Conservation (phyloP, 2,888 invertebrate genomes). For the Bibio marci region DNA sequence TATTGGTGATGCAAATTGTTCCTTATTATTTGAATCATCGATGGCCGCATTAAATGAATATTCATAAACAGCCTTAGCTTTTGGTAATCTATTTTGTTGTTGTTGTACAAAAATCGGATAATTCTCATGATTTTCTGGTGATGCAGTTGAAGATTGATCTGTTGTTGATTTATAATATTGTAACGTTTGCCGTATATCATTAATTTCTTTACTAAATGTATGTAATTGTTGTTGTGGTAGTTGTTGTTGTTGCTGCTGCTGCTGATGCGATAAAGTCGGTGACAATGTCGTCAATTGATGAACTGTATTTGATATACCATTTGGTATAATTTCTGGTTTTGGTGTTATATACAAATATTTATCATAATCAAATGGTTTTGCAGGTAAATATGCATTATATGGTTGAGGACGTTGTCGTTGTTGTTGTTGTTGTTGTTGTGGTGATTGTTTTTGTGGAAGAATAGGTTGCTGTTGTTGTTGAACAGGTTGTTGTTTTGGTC, state of each 20-base stretch:
- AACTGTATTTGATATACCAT: constrained; percentile 13
- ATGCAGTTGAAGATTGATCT: constrained; percentile 30
- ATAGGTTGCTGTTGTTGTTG: constrained; percentile 21
- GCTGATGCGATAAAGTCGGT: constrained; percentile 5
- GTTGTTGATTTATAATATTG: constrained; percentile 42
- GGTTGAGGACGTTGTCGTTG: constrained; percentile 5
- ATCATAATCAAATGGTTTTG: constrained; percentile 10
- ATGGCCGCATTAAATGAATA: constrained; percentile 49
- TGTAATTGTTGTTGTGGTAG: constrained; percentile 26
- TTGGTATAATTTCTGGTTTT: constrained; percentile 31
- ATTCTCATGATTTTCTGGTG: constrained; percentile 16
- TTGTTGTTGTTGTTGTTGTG: constrained; percentile 9
- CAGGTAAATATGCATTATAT: constrained; percentile 7
- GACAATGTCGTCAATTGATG: constrained; percentile 1
- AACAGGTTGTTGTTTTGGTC: constrained; percentile 1
- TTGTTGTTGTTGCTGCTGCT: constrained; percentile 1
- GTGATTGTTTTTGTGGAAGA: constrained; percentile 8
- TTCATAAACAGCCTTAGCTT: constrained; percentile 45
- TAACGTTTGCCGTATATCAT: constrained; percentile 46
- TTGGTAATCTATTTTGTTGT: constrained; percentile 15
- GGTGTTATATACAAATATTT: constrained; percentile 32
- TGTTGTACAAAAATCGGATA: constrained; percentile 8
- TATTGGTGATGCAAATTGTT: constrained; percentile 13
- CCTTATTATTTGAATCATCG: constrained; percentile 20
- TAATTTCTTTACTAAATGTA: constrained; percentile 45